Conservation (phyloP, 2,113 vertebrate species). For the Lamprotornis superbus region DNA sequence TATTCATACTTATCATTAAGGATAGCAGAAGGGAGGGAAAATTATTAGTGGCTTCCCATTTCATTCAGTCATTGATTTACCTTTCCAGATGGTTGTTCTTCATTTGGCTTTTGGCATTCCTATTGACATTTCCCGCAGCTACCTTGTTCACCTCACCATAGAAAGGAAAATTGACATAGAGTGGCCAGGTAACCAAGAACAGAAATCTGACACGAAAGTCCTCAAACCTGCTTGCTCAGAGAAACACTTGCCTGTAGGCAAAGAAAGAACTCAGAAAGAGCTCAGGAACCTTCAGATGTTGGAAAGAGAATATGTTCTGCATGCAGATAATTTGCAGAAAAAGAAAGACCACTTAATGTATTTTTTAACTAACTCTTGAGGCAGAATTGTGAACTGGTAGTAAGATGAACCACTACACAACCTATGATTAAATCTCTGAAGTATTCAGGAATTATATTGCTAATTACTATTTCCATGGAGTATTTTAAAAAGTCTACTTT, state of each 20-base stretch:
- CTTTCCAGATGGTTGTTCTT: slow-evolving; percentile 8
- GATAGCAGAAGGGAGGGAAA: not conserved
- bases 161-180: not conserved
- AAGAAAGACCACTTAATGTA: not conserved
- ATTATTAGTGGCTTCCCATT: slow-evolving; percentile 37
- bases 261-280: not conserved
- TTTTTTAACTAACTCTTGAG: not conserved
- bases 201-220: not conserved
- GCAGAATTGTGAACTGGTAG: not conserved
- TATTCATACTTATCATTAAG: slow-evolving; percentile 39
- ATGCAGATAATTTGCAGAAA: not conserved
- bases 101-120: not conserved
- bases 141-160: not conserved
- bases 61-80: not conserved
- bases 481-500: not conserved
- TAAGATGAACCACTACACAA: not conserved
- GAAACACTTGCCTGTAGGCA: not conserved
- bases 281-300: not conserved
- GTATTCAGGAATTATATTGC: not conserved
- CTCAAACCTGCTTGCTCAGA: not conserved
- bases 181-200: not conserved
- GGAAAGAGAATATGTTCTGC: not conserved
- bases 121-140: not conserved
- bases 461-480: slow-evolving; percentile 8
- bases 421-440: not conserved